These are phyloP conservation scores for Andrena cerasifolii DNA, from an alignment of 1,140 invertebrate genomes.

Conservation along the genomic window DNA sequence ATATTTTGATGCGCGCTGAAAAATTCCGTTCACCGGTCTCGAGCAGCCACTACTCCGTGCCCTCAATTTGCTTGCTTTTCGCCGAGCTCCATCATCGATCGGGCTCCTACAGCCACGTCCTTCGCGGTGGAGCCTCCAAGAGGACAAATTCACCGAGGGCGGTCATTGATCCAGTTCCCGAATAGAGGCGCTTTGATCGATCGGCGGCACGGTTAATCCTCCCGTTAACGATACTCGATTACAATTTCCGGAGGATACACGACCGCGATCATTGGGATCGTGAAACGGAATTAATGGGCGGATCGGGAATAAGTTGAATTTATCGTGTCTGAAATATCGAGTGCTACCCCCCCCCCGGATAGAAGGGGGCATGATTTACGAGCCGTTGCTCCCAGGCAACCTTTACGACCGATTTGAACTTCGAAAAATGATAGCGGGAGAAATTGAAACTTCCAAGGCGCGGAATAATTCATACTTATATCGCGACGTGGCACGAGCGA, in stretches of 20 bases:
- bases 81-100: neutral
- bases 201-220: neutral
- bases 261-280: neutral
- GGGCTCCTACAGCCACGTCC: neutral
- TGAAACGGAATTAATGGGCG: neutral
- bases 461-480: slow-evolving; percentile 1
- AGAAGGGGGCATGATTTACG: neutral
- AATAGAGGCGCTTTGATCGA: neutral
- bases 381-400: neutral
- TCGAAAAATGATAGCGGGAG: neutral
- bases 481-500: neutral
- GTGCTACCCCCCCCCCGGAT: neutral
- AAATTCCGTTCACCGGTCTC: slow-evolving; percentile 11
- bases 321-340: slow-evolving; percentile 1
- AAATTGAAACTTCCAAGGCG: neutral
- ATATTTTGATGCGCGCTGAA: slow-evolving; percentile 37
- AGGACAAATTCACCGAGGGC: neutral
- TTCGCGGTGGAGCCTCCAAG: no score
- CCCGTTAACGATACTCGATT: neutral
- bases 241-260: neutral
- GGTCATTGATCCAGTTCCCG: neutral
- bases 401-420: neutral
- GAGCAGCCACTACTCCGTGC: neutral
- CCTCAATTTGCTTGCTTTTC: neutral
- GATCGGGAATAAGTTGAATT: slow-evolving; percentile 17